Conservation (phyloP, 2,888 invertebrate genomes). For the Erebia aethiops region DNA sequence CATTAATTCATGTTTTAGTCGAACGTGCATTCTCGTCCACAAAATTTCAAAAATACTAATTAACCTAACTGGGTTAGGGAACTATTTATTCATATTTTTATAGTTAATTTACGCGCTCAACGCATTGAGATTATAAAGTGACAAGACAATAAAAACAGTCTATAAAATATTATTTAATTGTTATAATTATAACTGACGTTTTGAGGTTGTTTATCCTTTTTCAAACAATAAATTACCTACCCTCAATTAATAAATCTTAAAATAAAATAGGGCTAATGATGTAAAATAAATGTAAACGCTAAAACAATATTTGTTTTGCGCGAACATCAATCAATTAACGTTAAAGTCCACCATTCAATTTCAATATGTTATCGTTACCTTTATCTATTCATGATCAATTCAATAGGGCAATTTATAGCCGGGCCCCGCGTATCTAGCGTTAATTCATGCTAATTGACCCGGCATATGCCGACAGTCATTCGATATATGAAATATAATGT, state of each 20-base stretch:
- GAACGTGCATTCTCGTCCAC: neutral
- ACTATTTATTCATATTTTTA: neutral
- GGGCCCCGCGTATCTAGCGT: conserved; percentile 38
- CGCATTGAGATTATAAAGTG: no score
- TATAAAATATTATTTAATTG: no score
- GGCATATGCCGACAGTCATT: conserved; percentile 39
- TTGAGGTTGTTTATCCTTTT: no score
- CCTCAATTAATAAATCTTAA: no score
- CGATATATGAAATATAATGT: conserved; percentile 38
- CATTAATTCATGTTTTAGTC: no score
- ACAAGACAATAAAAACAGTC: no score
- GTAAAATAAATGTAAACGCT: conserved; percentile 5
- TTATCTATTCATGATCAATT: conserved; percentile 45
- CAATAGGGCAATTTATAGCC: conserved; percentile 43
- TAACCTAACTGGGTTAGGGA: neutral
- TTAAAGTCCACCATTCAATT: conserved; percentile 26
- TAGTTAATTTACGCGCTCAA: neutral
- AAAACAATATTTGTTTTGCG: conserved; percentile 17
- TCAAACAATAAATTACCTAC: no score
- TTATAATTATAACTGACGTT: no score
- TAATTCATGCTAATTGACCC: conserved; percentile 43
- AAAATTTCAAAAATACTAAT: no score
- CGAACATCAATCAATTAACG: conserved; percentile 34
- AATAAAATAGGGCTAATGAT: neutral
- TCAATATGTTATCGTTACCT: conserved; percentile 36